These are phyloP conservation scores for Steinernema hermaphroditum DNA, from an alignment of 2,888 invertebrate genomes.

Conservation along the genomic window DNA sequence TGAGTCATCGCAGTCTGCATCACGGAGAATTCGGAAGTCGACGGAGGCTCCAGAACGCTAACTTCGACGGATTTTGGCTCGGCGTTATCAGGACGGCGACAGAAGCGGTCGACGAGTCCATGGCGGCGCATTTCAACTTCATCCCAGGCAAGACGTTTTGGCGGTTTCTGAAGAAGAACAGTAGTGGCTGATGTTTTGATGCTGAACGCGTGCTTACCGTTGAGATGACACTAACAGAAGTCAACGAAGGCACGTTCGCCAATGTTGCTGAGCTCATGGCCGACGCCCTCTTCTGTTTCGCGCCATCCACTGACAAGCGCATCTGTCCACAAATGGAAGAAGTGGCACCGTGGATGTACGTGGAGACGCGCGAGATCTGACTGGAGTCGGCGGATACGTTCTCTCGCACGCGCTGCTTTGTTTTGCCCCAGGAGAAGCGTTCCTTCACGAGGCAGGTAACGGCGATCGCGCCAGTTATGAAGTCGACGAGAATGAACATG, in stretches of 20 bases:
- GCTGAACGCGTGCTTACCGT: background rate
- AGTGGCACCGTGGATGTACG: background rate
- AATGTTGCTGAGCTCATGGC: no score
- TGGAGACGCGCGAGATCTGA: background rate
- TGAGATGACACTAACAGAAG: background rate
- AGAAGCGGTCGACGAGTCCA: conserved; percentile 29
- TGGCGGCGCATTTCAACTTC: conserved; percentile 34
- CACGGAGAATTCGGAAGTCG: no score
- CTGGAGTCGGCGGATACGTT: background rate
- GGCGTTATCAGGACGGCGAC: conserved; percentile 6
- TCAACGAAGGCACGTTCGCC: background rate
- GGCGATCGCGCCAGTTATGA: background rate
- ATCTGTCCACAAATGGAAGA: background rate
- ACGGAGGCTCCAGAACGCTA: background rate
- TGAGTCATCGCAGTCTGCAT: no score
- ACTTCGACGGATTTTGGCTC: background rate
- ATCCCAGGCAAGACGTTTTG: conserved; percentile 31
- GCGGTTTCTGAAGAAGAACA: no score
- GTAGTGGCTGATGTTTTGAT: no score
- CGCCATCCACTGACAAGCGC: no score
- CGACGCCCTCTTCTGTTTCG: no score
- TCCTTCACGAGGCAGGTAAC: background rate
- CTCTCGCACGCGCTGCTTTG: background rate
- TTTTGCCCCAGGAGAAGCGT: background rate
- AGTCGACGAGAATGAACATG: background rate